Base-by-base conservation (phyloP, 2,113 vertebrate species). In the Sylvilagus bachmani region DNA sequence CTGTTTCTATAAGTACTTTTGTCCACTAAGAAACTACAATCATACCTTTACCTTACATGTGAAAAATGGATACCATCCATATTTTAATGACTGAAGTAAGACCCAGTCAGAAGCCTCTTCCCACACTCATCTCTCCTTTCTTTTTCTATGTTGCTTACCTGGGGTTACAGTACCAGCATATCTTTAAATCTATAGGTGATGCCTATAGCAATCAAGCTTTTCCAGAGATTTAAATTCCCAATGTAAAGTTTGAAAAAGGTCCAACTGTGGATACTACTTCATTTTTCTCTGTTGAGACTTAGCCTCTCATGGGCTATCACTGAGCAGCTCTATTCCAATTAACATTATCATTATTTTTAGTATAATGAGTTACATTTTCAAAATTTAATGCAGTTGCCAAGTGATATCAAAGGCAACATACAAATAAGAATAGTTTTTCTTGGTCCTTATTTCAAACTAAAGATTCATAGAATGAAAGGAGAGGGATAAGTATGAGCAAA, bases 61-160 rank as follows among this genome's bases (percentile, higher is more conserved):
- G 19, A 94, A 96, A 92, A 94, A 79, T 70, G 51, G 81, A 81
- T 85, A 24, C 67, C 67, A 70, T 94, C 94, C 89, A 69, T 89
- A 38, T 91, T 91, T 93, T 58, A 38, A 70, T 70, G 31, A n/a
- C 29, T 88, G 71, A 36, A 74, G 69, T 89, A 78, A 67, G 91
- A 31, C 73, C 25, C 22, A 64, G 38, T 87, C 38, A 49, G 27
- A 75, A 53, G 19, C 31, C 55, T 93, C 70, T 62, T 51, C 25
- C 69, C 33, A 66, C 2, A 33, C 3, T 89, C 14, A 55, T 86
- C 13, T 33, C 31, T 9, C 25, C 21, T 58, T 53, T 83, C 61
- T 97, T 83, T 44, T 29, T 71, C 12, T 74, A 11, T 84, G 33
- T 66, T 88, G 61, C 91, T 70, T 78, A 55, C 33, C 44, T 44